Evolutionary conservation across 2,797 vertebrate genomes (phyloP), one percentile per base, ranked within the genome.

Genomic region (Clarias laeviceps): DNA sequence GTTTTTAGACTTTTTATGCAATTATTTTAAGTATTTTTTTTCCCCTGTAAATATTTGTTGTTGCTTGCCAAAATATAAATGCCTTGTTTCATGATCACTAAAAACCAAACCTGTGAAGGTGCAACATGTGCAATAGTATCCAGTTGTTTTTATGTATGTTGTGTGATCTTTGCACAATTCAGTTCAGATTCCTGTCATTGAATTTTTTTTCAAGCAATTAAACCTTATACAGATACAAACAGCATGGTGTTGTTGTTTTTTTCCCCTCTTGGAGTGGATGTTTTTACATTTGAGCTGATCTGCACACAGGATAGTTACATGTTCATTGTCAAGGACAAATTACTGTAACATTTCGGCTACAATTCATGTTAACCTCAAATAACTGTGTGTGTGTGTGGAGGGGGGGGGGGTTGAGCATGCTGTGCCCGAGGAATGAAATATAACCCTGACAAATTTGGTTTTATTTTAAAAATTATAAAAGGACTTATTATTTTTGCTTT

Each of bases 21-120:
- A 77, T 92, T 88, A 7, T 85, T 86, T 85, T 88, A 62, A 85
- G 9, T 29, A 62, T 92, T 40, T 87, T 77, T 32, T 62, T 85
- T 22, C 85, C 92, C 91, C 91, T 95, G 95, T 93, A 96, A 94
- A 95, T 91, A 88, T 90, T 73, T 78, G 78, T 81, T 92, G 86
- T 88, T 89, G 91, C 74, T 79, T 66, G 90, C 91, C 74, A 57
- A 91, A 92, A 90, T 93, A 86, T 90, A 87, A 74, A 87, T 72
- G 82, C 83, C 15, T 86, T 24, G 5, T 32, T 91, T 91, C 91
- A 91, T 91, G 91, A 92, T 91, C 91, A 91, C 94, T 92, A 90
- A 9, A 50, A 59, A 57, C 8, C 9, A 94, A 95, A 89, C 91
- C 50, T 79, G 79, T 85, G 82, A 85, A 87, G 74, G 59, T 68